phyloP scores from a whole-genome alignment of 1,140 invertebrate genomes.

The Eumaeus atala region DNA sequence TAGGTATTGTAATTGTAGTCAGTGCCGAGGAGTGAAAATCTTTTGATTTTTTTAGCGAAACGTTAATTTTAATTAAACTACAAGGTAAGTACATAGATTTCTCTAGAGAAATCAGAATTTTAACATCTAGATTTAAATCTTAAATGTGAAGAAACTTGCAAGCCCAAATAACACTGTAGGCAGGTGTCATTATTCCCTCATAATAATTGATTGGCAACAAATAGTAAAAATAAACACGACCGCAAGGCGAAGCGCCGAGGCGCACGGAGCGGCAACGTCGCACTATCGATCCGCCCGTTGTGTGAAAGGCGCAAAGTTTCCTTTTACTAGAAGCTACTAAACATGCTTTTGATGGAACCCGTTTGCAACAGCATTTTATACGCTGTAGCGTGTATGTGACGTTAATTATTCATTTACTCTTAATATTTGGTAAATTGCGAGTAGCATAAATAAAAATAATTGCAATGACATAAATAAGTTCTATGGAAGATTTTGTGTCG shows the following conservation, averaged over 20 bases:
- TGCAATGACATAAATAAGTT: no score
- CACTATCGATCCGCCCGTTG: conserved; percentile 32
- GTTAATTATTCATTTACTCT: not conserved
- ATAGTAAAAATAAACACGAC: conserved; percentile 57
- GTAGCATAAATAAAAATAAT: not conserved
- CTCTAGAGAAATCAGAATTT: no score
- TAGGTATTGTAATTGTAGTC: no score
- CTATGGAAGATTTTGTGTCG: no score
- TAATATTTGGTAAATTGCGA: not conserved
- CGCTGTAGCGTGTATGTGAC: conserved; percentile 2
- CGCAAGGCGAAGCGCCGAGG: conserved; percentile 20
- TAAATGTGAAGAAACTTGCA: no score
- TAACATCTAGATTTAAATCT: no score
- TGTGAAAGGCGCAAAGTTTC: conserved; percentile 36
- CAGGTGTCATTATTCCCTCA: conserved; percentile 56
- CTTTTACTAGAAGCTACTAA: conserved; percentile 28
- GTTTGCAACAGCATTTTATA: conserved; percentile 4
- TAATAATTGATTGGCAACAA: conserved; percentile 62
- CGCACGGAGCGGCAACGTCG: conserved; percentile 35
- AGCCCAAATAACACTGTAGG: conserved; percentile 11
- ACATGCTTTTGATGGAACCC: conserved; percentile 2
- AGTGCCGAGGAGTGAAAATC: no score
- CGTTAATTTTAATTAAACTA: no score
- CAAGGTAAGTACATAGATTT: no score
- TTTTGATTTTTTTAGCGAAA: no score